Base-by-base conservation (phyloP, 2,113 vertebrate genomes). In the Corythornis madagascariensis region DNA sequence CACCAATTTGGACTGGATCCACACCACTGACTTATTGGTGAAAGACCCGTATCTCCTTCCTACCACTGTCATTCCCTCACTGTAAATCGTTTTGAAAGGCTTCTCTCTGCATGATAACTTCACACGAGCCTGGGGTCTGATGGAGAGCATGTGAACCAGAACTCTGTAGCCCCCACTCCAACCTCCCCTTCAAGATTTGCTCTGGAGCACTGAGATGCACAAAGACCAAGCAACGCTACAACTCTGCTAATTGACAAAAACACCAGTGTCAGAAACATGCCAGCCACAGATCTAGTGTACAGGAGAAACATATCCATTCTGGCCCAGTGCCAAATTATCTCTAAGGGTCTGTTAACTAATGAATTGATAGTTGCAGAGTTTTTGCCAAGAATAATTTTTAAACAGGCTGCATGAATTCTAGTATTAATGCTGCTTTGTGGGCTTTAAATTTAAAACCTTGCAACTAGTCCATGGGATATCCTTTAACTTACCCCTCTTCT, bases 61-160 rank as follows among this genome's bases (percentile, higher is more conserved):
- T 50, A 25, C 43, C 40, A 29, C 88, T 72, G 95, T 47, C 92
- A 90, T 47, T 85, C 80, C 73, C 47, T 92, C 73, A 83, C 89
- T 74, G 94, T 93, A 96, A 95, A 96, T 97, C 56, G 48, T 61
- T 79, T 63, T 61, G 42, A 95, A 93, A 86, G 64, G 71, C 45
- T 96, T 80, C 63, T 50, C 31, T 53, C 42, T 72, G 86, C 94
- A 79, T 4, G 5, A 53, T n/a, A 90, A 73, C 92, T 92, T 65
- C 53, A 48, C 55, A 19, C 8, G 73, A 88, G 13, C 2, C n/a
- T 38, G 18, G 13, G 11, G 33, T 20, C 50, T 69, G 71, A 83
- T 52, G 85, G 76, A 92, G 21, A 93, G 22, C 2, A 0, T 1
- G 10, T 1, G 6, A 31, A 45, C 1, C 1, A 77, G 43, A 63